Base-by-base conservation (phyloP, 2,888 invertebrate genomes). In the Pelosia muscerda region DNA sequence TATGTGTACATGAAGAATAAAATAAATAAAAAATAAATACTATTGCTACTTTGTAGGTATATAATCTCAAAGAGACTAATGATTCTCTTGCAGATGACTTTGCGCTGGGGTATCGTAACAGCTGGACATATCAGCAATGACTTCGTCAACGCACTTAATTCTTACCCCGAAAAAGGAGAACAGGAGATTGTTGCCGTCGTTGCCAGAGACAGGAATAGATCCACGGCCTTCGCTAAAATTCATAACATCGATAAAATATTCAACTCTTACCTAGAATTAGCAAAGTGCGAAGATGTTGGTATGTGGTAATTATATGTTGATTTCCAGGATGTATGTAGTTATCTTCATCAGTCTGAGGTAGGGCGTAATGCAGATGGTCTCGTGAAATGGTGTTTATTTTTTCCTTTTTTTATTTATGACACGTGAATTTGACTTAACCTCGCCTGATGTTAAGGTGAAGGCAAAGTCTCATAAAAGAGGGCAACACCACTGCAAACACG, bases 71-170 rank as follows among this genome's bases (percentile, higher is more conserved):
- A n/a, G n/a, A n/a, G n/a, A n/a, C n/a, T n/a, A n/a, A n/a, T n/a
- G n/a, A n/a, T n/a, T n/a, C 23, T 25, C 25, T 55, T 78, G 31
- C 79, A 94, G 92, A 95, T 95, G 95, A 81, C 90, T 60, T 74
- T 97, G 63, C 96, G 96, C 76, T 99, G 98, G 98, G 98, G 98
- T 69, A 97, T 99, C 71, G 96, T 96, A 5, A 96, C 97, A 56
- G 97, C 97, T 60, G 98, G 98, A 0, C 97, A 96, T 90, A 98
- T 98, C 77, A 95, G 97, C 78, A 96, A 97, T 87, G 98, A 98
- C 88, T 99, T 99, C 88, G 97, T 96, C 3, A 96, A 96, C 38
- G 97, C 97, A 1, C 77, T 97, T 10, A 94, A 96, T 75, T 96
- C 96, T 0, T 95, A 97, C 63, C 95, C 97, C 0, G 87, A 92